Evolutionary conservation across 2,113 vertebrate species (phyloP).

Genomic region (Dermatemys mawii): DNA sequence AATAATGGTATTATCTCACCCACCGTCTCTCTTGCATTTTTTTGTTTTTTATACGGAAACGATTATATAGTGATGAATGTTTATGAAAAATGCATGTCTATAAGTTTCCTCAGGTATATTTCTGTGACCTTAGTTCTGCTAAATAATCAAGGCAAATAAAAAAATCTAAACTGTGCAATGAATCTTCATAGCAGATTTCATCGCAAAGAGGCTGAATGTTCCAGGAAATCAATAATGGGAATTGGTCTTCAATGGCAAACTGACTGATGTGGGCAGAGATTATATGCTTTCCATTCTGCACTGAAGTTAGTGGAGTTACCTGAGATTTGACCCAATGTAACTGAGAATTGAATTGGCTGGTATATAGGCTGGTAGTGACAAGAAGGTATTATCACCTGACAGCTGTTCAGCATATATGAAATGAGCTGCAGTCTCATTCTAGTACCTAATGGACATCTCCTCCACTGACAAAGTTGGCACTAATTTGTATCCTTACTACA

Average conservation of each 20-base stretch:
- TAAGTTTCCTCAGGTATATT: conserved; percentile 50
- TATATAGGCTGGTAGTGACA: not conserved
- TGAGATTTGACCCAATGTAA: not conserved
- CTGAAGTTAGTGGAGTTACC: not conserved
- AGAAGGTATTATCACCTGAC: not conserved
- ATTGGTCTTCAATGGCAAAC: conserved; percentile 45
- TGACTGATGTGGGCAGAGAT: not conserved
- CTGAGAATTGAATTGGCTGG: not conserved
- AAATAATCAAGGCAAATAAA: conserved; percentile 57
- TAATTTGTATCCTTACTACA: not conserved
- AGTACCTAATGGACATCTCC: not conserved
- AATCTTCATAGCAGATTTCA: conserved; percentile 69
- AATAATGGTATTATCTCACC: not conserved
- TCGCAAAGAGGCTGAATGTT: conserved; percentile 62
- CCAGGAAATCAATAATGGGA: conserved; percentile 64
- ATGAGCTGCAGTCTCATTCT: not conserved
- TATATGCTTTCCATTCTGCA: not conserved
- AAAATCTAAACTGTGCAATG: conserved; percentile 61
- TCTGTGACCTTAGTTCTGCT: conserved; percentile 55
- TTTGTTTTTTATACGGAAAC: conserved; percentile 41
- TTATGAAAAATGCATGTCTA: conserved; percentile 29
- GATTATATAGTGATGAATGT: conserved; percentile 47
- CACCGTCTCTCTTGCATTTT: not conserved
- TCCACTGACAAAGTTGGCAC: not conserved
- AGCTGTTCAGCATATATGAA: not conserved